Percentiles rank a stretch among this genome's conserved stretches.
Evolutionary conservation across 2,797 vertebrate species (phyloP).

Genomic region (Melopsittacus undulatus): DNA sequence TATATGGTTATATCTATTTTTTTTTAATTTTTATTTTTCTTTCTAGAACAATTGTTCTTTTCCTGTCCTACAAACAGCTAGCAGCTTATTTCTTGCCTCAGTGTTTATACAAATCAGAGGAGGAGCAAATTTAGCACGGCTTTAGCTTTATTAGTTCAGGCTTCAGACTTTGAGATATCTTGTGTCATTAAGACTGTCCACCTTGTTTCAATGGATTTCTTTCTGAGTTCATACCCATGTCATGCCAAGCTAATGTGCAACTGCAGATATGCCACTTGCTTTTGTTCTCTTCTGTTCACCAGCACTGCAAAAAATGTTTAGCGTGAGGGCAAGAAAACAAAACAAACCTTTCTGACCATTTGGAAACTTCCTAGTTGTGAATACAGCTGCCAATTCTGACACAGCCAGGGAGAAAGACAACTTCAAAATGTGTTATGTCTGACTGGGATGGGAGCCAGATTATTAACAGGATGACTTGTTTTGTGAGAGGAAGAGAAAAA

Average conservation of each 20-base stretch:
- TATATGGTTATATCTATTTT: background rate
- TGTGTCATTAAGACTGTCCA: background rate
- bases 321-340: background rate
- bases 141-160: background rate
- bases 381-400: background rate
- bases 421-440: slow-evolving; percentile 41
- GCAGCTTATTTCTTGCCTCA: background rate
- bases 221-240: background rate
- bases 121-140: background rate
- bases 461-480: slow-evolving; percentile 51
- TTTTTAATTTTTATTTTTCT: background rate
- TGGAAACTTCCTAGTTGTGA: background rate
- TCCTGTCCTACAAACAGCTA: background rate
- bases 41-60: background rate
- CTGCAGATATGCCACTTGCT: background rate
- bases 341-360: background rate
- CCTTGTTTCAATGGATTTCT: background rate
- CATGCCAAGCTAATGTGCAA: background rate
- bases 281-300: background rate
- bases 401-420: background rate
- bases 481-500: slow-evolving; percentile 38
- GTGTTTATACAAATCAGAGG: background rate
- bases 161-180: background rate
- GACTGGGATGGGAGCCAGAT: slow-evolving; percentile 31
- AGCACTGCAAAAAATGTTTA: background rate